phyloP scores from a whole-genome alignment of 2,888 invertebrate species.

The Sarcophaga variegata region DNA sequence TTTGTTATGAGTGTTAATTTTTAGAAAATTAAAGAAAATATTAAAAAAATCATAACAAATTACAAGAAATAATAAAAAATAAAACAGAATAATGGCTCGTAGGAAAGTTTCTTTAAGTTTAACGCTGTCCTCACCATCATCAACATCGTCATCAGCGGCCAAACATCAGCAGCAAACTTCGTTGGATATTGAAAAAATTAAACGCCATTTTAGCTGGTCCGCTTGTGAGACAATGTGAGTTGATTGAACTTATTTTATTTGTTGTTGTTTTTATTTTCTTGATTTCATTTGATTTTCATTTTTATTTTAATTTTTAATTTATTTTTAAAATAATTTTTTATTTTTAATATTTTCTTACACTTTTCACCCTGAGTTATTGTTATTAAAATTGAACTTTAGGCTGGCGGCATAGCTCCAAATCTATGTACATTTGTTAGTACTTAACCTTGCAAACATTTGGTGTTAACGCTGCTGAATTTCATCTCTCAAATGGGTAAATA shows the following conservation, averaged over 20 bases:
- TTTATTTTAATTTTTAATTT: background rate
- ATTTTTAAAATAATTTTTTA: background rate
- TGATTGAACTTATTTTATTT: constrained; percentile 60
- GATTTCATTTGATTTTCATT: constrained; percentile 19
- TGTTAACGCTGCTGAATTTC: too few species aligned
- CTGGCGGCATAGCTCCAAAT: background rate
- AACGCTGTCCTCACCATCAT: constrained; percentile 45
- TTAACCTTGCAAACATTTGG: too few species aligned
- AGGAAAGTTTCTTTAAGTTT: constrained; percentile 60
- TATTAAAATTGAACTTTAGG: background rate
- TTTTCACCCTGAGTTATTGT: background rate
- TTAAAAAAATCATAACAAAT: constrained; percentile 46
- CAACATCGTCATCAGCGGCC: constrained; percentile 28
- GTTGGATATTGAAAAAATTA: constrained; percentile 78
- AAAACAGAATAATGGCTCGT: constrained; percentile 57
- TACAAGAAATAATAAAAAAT: constrained; percentile 9
- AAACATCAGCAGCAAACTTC: constrained; percentile 70
- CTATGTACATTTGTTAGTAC: too few species aligned
- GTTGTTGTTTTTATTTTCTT: constrained; percentile 20
- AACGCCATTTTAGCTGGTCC: constrained; percentile 80
- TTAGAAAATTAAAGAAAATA: constrained; percentile 29
- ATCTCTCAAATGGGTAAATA: too few species aligned
- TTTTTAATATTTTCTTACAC: too few species aligned
- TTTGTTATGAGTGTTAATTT: constrained; percentile 31
- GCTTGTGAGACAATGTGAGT: constrained; percentile 80